These are phyloP conservation scores for Silurus glanis DNA, from an alignment of 2,113 vertebrate genomes.

Conservation along the genomic window DNA sequence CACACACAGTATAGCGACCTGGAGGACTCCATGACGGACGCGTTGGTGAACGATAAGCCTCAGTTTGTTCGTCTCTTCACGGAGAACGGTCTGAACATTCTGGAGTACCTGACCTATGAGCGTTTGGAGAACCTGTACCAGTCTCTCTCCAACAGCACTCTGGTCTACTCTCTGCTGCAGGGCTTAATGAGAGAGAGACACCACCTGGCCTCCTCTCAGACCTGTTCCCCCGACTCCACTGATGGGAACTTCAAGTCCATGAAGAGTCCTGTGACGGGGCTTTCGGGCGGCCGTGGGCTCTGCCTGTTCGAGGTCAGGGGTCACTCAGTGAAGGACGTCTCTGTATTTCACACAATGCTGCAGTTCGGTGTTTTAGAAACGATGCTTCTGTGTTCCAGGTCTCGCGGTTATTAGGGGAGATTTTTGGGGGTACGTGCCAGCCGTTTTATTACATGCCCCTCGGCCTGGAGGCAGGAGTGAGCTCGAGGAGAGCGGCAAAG, in stretches of 20 bases:
- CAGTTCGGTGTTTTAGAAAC: neutral
- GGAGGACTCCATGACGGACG: slow-evolving; percentile 81
- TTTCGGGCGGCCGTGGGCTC: slow-evolving; percentile 46
- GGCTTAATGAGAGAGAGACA: slow-evolving; percentile 59
- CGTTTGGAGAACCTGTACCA: slow-evolving; percentile 77
- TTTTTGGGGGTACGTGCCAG: slow-evolving; percentile 76
- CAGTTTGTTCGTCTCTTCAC: slow-evolving; percentile 84
- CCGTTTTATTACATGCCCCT: slow-evolving; percentile 68
- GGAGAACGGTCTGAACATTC: slow-evolving; percentile 79
- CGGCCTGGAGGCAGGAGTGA: slow-evolving; percentile 37
- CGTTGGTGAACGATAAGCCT: slow-evolving; percentile 80
- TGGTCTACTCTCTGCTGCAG: slow-evolving; percentile 73
- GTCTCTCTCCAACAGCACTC: slow-evolving; percentile 64
- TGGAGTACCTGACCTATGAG: slow-evolving; percentile 75
- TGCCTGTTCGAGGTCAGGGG: slow-evolving; percentile 68
- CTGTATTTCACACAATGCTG: neutral
- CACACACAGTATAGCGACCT: slow-evolving; percentile 71
- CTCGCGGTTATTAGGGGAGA: slow-evolving; percentile 70
- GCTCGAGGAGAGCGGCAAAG: slow-evolving; percentile 51
- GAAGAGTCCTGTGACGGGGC: neutral
- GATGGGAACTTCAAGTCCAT: neutral
- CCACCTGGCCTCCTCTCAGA: neutral
- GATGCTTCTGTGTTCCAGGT: slow-evolving; percentile 61
- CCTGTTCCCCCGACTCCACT: neutral
- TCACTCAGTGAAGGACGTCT: neutral